phyloP scores from a whole-genome alignment of 2,797 vertebrate species.

The Pseudomugil tenellus region DNA sequence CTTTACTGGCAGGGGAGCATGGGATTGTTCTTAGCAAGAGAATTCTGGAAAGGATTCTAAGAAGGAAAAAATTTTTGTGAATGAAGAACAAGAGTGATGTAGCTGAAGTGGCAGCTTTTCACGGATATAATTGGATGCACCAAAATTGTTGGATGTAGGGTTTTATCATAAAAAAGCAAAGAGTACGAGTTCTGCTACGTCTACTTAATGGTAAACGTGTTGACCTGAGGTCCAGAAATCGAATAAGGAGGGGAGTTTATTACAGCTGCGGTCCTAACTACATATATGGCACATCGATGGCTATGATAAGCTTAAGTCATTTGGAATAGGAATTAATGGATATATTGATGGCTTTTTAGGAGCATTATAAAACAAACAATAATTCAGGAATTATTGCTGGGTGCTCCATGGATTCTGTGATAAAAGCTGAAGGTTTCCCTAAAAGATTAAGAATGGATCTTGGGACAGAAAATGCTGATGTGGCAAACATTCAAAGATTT shows the following conservation, averaged over 20 bases:
- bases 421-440: slow-evolving; percentile 1
- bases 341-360: neutral
- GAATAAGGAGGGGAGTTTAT: neutral
- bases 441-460: neutral
- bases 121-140: slow-evolving; percentile 5
- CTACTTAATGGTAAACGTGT: slow-evolving; percentile 5
- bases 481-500: slow-evolving; percentile 5
- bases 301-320: slow-evolving; percentile 28
- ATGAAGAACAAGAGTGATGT: no score
- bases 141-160: slow-evolving; percentile 8
- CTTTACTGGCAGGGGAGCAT: no score
- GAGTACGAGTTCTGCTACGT: neutral
- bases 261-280: neutral
- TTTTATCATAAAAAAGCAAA: neutral
- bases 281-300: slow-evolving; percentile 32
- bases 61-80: no score
- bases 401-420: slow-evolving; percentile 5
- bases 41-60: no score
- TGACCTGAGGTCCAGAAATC: neutral
- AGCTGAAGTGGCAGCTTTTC: neutral
- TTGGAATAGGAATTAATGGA: slow-evolving; percentile 17
- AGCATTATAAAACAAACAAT: slow-evolving; percentile 5
- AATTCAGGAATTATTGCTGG: slow-evolving; percentile 4
- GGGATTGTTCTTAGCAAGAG: no score
- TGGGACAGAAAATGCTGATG: neutral